Base-by-base conservation (phyloP, 35 echinoderm and acorn worm species). In the Acanthaster planci region DNA sequence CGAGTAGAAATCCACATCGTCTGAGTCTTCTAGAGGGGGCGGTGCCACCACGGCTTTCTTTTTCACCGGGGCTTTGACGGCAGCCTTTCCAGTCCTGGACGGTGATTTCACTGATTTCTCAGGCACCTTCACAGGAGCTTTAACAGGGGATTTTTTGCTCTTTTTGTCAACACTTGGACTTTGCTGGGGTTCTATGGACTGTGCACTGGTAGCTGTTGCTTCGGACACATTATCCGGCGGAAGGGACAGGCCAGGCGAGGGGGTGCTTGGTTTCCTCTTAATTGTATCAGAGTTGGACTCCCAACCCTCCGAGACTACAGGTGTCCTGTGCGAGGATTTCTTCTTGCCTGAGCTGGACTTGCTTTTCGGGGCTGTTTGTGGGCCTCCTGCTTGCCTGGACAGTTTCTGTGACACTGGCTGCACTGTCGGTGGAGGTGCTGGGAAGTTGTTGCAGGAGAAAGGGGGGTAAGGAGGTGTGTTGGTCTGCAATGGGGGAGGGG, bases 1-100 rank as follows among this genome's bases (percentile, higher is more conserved):
- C 22, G 96, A 99, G 78, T 91, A 99, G 17, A 99, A 86, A 52
- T 99, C 96, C 0, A 94, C 79, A 80, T 97, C 94, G 34, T 84
- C 83, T 51, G 82, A 76, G 42, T 86, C 89, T 35, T 90, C 84
- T 30, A 77, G 38, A 0, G 93, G 87, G 2, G 55, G 76, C n/a
- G 91, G 86, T 5, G 91, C 57, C 51, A 82, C 72, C 23, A 85
- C 50, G 0, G 51, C 51, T 27, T 83, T 84, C 23, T 76, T 84
- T 32, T 79, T 90, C 7, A 57, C 82, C 1, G 57, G 39, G 40
- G 87, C 29, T 72, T 72, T 72, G 19, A 72, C 64, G 37, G 80
- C 29, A 56, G 42, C 37, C 36, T 79, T 79, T 21, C 26, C 44
- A 22, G 44, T 40, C 77, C 38, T 59, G 12, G 92, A 64, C 6